A percentile compares a stretch with the other conserved stretches of the same genome.
phyloP scores from a whole-genome alignment of 1,140 invertebrate species.

The Caenorhabditis briggsae region DNA sequence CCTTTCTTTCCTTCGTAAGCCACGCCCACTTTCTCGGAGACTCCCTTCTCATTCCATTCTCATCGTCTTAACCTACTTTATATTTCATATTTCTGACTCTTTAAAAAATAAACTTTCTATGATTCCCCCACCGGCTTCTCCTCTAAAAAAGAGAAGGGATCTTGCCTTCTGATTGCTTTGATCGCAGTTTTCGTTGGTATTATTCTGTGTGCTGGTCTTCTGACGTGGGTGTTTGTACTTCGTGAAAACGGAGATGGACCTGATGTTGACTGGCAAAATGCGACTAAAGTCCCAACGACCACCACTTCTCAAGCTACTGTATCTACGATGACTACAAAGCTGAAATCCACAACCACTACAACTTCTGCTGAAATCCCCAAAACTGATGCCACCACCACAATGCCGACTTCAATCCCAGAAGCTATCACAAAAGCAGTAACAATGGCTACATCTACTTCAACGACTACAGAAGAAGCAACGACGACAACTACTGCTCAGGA shows the following conservation, averaged over 20 bases:
- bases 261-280: slow-evolving; percentile 47
- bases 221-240: neutral
- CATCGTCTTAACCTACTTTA: neutral
- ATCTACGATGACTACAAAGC: neutral
- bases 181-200: neutral
- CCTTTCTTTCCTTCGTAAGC: neutral
- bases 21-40: slow-evolving; percentile 9
- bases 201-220: neutral
- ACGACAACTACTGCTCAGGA: neutral
- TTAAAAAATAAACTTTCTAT: neutral
- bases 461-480: neutral
- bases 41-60: slow-evolving; percentile 16
- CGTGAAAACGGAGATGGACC: slow-evolving; percentile 42
- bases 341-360: neutral
- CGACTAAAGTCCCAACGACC: slow-evolving; percentile 5
- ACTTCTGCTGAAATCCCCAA: neutral
- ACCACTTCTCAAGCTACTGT: neutral
- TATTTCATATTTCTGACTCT: neutral
- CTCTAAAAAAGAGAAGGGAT: slow-evolving; percentile 13
- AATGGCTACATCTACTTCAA: neutral
- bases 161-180: neutral
- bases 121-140: slow-evolving; percentile 17
- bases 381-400: neutral
- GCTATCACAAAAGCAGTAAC: neutral
- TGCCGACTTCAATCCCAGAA: neutral